A percentile compares a stretch with the other conserved stretches of the same genome.
These are phyloP conservation scores for Micromesistius poutassou DNA, from an alignment of 2,797 vertebrate genomes.

Conservation along the genomic window DNA sequence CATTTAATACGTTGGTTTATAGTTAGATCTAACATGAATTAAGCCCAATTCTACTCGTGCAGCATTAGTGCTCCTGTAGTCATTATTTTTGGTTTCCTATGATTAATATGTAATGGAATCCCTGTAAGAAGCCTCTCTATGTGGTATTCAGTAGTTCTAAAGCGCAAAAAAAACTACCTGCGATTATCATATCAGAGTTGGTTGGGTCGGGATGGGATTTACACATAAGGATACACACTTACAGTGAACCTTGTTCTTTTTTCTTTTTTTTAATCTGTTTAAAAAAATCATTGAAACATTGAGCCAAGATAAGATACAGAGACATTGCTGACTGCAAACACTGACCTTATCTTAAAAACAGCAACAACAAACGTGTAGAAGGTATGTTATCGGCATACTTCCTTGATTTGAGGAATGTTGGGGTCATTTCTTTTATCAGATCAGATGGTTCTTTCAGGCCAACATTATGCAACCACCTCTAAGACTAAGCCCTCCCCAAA, in stretches of 20 bases:
- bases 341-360: background rate
- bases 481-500: background rate
- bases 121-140: too few relatives aligned
- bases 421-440: background rate
- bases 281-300: background rate
- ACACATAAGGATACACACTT: too few relatives aligned
- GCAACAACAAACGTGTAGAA: background rate
- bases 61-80: too few relatives aligned
- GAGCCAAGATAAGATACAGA: background rate
- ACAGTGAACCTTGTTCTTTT: background rate
- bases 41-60: too few relatives aligned
- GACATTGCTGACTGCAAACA: background rate
- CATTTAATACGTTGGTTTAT: too few relatives aligned
- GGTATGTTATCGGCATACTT: background rate
- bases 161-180: too few relatives aligned
- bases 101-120: too few relatives aligned
- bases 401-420: background rate
- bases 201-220: too few relatives aligned
- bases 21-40: too few relatives aligned
- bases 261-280: background rate
- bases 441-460: background rate
- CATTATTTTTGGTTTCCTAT: too few relatives aligned
- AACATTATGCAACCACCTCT: background rate
- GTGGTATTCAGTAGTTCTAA: too few relatives aligned
- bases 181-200: too few relatives aligned